A percentile compares a stretch with the other conserved stretches of the same genome.
Conservation (phyloP, 2,113 vertebrate genomes). For the Pantherophis guttatus region DNA sequence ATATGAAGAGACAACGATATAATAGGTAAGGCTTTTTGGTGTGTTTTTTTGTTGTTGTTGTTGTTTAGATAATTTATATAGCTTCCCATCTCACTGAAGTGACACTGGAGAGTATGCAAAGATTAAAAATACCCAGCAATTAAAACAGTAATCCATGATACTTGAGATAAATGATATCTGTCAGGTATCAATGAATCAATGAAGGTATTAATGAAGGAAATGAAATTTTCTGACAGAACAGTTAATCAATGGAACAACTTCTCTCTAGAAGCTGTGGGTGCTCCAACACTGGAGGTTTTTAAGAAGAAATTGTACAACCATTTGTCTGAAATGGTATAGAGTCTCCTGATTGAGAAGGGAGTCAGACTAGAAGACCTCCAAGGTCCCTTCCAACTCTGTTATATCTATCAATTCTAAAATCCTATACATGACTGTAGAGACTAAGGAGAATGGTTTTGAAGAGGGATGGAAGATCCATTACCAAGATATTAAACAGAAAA, state of each 20-base stretch:
- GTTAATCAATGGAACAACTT: too few relatives aligned
- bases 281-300: too few relatives aligned
- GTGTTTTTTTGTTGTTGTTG: too few relatives aligned
- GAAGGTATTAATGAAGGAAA: too few relatives aligned
- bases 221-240: too few relatives aligned
- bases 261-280: too few relatives aligned
- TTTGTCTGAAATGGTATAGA: too few relatives aligned
- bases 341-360: too few relatives aligned
- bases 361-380: too few relatives aligned
- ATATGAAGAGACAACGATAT: not conserved
- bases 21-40: not conserved
- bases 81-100: not conserved
- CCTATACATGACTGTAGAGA: not conserved
- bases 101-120: not conserved
- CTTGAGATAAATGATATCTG: not conserved
- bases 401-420: not conserved
- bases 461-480: not conserved
- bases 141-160: not conserved
- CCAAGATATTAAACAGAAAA: not conserved
- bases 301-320: too few relatives aligned
- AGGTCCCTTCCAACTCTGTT: too few relatives aligned
- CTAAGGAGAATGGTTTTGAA: not conserved
- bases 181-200: too few relatives aligned
- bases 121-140: not conserved
- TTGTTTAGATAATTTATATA: not conserved